These are phyloP conservation scores for Cosmorhoe ocellata DNA, from an alignment of 2,888 invertebrate species.

Conservation along the genomic window DNA sequence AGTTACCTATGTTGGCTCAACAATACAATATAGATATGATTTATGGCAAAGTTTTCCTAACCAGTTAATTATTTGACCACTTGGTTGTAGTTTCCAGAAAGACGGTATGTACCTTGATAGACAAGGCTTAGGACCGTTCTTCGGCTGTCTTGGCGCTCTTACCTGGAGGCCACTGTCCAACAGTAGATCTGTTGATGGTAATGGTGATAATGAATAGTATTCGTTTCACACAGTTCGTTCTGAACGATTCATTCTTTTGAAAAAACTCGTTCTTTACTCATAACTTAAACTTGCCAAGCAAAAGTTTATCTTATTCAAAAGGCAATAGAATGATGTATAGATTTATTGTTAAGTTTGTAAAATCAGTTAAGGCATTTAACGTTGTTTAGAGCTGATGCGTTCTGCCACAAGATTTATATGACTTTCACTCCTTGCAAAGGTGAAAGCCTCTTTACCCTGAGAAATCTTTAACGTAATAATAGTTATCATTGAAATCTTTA, in stretches of 20 bases:
- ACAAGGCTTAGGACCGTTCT: no score
- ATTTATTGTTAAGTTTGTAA: conserved; percentile 1
- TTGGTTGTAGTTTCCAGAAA: no score
- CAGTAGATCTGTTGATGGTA: no score
- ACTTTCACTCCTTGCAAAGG: conserved; percentile 45
- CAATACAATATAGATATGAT: no score
- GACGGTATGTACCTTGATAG: no score
- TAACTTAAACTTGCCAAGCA: not conserved
- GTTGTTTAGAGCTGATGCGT: conserved; percentile 28
- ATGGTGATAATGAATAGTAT: conserved; percentile 11
- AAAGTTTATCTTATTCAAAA: not conserved
- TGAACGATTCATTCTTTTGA: not conserved
- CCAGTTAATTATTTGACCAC: no score
- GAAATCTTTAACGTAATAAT: conserved; percentile 28
- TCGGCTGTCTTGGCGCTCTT: no score
- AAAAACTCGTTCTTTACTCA: not conserved
- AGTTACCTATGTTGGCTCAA: no score
- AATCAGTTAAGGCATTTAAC: conserved; percentile 27
- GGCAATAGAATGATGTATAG: not conserved
- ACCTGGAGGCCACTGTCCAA: no score
- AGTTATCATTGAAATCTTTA: conserved; percentile 20
- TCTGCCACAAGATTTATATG: conserved; percentile 32
- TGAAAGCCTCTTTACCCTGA: conserved; percentile 44
- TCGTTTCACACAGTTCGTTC: conserved; percentile 13
- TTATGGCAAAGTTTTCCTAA: no score